A percentile compares a stretch with the other conserved stretches of the same genome.
Conservation (phyloP, 2,113 vertebrate species). For the Chaetorhynchus papuensis region DNA sequence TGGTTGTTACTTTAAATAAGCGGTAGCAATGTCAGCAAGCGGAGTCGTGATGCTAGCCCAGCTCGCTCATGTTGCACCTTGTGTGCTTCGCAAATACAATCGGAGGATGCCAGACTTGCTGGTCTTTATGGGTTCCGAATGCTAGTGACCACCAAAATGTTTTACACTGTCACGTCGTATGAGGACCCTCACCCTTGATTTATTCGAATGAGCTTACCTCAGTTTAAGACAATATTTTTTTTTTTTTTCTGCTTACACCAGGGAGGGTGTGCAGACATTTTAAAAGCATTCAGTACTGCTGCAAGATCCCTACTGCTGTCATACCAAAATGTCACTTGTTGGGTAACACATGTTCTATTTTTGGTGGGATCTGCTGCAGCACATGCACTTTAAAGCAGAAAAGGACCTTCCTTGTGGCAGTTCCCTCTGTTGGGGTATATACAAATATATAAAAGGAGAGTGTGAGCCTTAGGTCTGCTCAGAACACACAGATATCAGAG, state of each 20-base stretch:
- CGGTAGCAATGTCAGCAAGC: background rate
- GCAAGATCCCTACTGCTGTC: background rate
- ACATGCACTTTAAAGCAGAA: background rate
- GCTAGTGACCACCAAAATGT: background rate
- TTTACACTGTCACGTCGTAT: rapidly evolving
- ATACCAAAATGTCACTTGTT: background rate
- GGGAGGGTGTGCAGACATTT: background rate
- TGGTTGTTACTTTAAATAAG: background rate
- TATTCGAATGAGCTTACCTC: background rate
- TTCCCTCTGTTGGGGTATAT: background rate
- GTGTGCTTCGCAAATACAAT: background rate
- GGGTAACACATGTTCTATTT: background rate
- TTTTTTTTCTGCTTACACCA: background rate
- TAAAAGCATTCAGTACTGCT: background rate
- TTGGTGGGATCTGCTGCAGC: background rate
- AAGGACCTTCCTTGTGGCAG: background rate
- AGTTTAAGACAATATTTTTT: background rate
- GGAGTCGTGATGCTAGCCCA: background rate
- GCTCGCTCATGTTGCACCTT: background rate
- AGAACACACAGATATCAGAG: background rate
- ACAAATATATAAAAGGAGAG: background rate
- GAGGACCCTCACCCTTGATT: background rate
- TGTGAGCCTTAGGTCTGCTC: background rate
- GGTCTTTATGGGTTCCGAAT: rapidly evolving
- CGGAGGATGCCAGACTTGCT: background rate